Evolutionary conservation across 2,888 invertebrate genomes (phyloP).

Genomic region (Agrotis clavis): DNA sequence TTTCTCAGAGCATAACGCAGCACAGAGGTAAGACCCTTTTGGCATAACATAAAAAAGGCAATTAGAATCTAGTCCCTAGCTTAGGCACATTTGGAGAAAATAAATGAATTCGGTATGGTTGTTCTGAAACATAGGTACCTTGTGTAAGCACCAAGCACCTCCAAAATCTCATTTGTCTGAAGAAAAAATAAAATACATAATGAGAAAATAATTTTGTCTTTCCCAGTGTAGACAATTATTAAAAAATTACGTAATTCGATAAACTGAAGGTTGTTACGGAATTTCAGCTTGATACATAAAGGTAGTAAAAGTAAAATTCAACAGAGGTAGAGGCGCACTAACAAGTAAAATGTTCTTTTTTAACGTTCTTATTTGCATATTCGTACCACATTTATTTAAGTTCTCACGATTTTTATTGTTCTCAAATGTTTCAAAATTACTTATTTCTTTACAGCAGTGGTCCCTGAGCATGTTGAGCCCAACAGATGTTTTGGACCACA

Average conservation of each 20-base stretch:
- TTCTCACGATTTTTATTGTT: slow-evolving; percentile 74
- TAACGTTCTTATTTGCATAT: slow-evolving; percentile 75
- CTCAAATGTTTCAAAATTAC: slow-evolving; percentile 61
- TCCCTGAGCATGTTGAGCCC: background rate
- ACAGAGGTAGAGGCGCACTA: slow-evolving; percentile 24
- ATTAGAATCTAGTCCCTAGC: slow-evolving; percentile 31
- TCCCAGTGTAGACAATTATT: slow-evolving; percentile 1
- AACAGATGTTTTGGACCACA: background rate
- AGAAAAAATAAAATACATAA: background rate
- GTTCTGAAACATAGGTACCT: background rate
- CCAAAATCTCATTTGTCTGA: background rate
- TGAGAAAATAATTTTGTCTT: background rate
- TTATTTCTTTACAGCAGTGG: slow-evolving; percentile 45
- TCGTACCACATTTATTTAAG: slow-evolving; percentile 62
- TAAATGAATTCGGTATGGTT: slow-evolving; percentile 14
- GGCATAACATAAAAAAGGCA: slow-evolving; percentile 36
- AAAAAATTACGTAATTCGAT: slow-evolving; percentile 18
- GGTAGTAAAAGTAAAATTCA: slow-evolving; percentile 42
- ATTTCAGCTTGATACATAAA: slow-evolving; percentile 30
- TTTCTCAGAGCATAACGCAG: slow-evolving; percentile 54
- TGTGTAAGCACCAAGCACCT: background rate
- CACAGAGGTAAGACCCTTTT: slow-evolving; percentile 46
- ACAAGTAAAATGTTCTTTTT: slow-evolving; percentile 69
- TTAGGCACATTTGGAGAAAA: slow-evolving; percentile 6
- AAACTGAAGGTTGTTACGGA: slow-evolving; percentile 24